Evolutionary conservation across 2,888 invertebrate genomes (phyloP), one percentile per base, ranked within the genome.

Genomic region (Galeopsomyia nigrocyanea): DNA sequence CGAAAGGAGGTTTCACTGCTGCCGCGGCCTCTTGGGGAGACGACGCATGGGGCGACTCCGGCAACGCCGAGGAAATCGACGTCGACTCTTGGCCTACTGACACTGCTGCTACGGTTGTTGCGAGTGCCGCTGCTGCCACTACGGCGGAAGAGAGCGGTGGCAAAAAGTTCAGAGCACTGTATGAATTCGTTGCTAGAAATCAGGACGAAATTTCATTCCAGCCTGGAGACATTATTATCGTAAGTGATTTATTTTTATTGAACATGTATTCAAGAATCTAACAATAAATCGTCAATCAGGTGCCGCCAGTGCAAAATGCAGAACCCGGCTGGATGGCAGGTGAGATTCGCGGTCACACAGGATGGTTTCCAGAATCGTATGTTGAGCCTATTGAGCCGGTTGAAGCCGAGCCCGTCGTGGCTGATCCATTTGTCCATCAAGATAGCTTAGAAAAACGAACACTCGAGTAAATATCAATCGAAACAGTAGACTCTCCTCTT

Each of bases 321-420:
- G 99, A 99, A 83, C 97, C 97, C 0, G 99, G 98, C n/a, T 99
- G 99, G 98, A 88, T 95, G 80, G 95, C 96, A 78, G 99, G 99
- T 0, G 94, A 95, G 81, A 92, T 96, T 46, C 90, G 95, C 82
- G 98, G 97, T 3, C 93, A 94, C 76, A 93, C 94, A 0, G 98
- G 98, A 1, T 98, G 97, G 97, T 98, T 98, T 88, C 98, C 98
- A 0, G 96, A 97, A 86, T 95, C 96, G 0, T 98, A 98, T 84
- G 97, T 96, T 17, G 96, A 96, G 82, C 92, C 92, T 51, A 87
- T 94, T 13, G 91, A 89, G 39, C 82, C 86, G 0, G 84, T 80
- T 56, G 79, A 84, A 0, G 82, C 85, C 0, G 84, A 84, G 62
- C 80, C 83, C 0, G 77, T 82, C 0, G 87, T 87, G 2, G 84